Conservation (phyloP, 2,888 invertebrate species). For the Campaea margaritaria region DNA sequence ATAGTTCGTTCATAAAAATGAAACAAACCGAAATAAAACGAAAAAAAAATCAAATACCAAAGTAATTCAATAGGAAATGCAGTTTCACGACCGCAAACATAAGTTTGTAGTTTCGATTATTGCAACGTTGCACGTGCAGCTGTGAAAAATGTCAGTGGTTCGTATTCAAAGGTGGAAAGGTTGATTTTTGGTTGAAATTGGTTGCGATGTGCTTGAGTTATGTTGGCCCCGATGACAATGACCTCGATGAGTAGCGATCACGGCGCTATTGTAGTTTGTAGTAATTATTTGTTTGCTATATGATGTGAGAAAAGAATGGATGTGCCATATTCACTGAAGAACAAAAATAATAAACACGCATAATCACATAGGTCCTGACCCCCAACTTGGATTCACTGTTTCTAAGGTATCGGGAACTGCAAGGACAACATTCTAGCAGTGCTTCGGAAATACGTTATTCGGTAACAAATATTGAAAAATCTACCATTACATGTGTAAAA, state of each 20-base stretch:
- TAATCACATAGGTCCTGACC: no score
- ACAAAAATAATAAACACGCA: no score
- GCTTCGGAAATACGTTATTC: no score
- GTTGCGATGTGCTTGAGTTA: conserved; percentile 1
- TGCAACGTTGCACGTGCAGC: conserved; percentile 5
- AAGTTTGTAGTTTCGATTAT: conserved; percentile 10
- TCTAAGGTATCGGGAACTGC: no score
- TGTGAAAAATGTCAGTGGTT: background rate
- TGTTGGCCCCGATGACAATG: conserved; percentile 41
- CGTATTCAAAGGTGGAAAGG: conserved; percentile 2
- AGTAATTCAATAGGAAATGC: conserved; percentile 5
- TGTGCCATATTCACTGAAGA: conserved; percentile 18
- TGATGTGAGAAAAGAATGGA: conserved; percentile 33
- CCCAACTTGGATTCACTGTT: no score
- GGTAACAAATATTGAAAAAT: no score
- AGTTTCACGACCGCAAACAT: conserved; percentile 5
- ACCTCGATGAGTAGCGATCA: conserved; percentile 48
- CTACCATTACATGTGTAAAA: no score
- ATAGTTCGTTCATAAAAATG: conserved; percentile 18
- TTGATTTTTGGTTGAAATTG: conserved; percentile 9
- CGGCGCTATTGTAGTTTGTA: conserved; percentile 23
- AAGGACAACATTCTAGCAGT: no score
- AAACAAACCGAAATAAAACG: background rate
- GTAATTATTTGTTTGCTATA: conserved; percentile 20
- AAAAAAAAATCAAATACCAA: background rate